Conservation (phyloP, 2,797 vertebrate species). For the Fundulus diaphanus region DNA sequence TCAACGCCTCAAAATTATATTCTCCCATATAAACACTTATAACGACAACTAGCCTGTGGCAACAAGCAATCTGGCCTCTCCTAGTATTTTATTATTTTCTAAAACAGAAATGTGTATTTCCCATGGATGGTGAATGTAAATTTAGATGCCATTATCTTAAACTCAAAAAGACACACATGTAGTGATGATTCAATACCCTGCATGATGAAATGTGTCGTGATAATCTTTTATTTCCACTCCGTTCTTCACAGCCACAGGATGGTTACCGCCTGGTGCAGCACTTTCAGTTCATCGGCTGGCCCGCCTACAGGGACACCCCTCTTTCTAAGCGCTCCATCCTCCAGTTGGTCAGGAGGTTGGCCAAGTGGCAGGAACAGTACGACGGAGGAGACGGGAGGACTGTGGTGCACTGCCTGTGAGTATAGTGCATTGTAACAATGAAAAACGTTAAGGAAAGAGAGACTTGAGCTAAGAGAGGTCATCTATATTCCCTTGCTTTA, state of each 20-base stretch:
- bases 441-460: no score
- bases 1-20: no score
- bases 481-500: no score
- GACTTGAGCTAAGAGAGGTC: no score
- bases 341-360: slow-evolving; percentile 91
- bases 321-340: slow-evolving; percentile 96
- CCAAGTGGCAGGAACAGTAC: slow-evolving; percentile 98
- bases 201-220: not conserved
- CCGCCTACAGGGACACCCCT: slow-evolving; percentile 94
- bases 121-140: not conserved
- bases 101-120: not conserved
- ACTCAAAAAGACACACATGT: no score
- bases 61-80: no score
- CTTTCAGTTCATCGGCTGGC: slow-evolving; percentile 99
- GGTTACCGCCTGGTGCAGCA: slow-evolving; percentile 97
- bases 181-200: not conserved
- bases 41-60: no score
- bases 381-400: slow-evolving; percentile 94
- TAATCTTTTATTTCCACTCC: not conserved
- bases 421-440: slow-evolving; percentile 29
- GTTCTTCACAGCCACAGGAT: slow-evolving; percentile 88
- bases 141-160: no score
- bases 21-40: no score
- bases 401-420: slow-evolving; percentile 97
- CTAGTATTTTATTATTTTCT: no score